Conservation (phyloP, 2,113 vertebrate species). For the Dasyornis broadbenti region DNA sequence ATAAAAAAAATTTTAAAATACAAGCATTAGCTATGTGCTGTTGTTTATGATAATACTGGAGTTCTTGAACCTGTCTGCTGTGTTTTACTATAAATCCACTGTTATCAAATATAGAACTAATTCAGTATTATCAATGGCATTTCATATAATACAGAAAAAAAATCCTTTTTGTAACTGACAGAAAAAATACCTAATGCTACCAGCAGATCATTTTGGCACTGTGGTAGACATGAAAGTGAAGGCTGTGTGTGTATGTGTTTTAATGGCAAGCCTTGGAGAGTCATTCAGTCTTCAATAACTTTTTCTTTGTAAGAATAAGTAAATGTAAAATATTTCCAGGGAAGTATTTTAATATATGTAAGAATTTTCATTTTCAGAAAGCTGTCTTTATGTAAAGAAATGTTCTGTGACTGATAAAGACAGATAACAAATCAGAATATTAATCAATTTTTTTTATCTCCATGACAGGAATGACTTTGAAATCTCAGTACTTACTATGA, state of each 20-base stretch:
- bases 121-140: background rate
- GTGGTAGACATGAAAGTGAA: background rate
- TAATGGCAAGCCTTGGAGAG: background rate
- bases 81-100: background rate
- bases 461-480: background rate
- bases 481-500: background rate
- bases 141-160: background rate
- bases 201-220: background rate
- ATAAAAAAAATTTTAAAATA: background rate
- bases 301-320: background rate
- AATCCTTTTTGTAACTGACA: background rate
- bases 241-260: background rate
- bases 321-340: constrained; percentile 34
- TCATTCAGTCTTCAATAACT: background rate
- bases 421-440: constrained; percentile 69
- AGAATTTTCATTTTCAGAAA: constrained; percentile 5
- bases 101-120: background rate
- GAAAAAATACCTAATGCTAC: background rate
- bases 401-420: constrained; percentile 54
- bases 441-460: constrained; percentile 62
- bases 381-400: constrained; percentile 46
- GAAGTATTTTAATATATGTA: background rate
- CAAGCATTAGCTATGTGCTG: background rate
- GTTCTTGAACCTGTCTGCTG: background rate
- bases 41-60: background rate